phyloP scores from a whole-genome alignment of 2,113 vertebrate species.

The Beaufortia kweichowensis region DNA sequence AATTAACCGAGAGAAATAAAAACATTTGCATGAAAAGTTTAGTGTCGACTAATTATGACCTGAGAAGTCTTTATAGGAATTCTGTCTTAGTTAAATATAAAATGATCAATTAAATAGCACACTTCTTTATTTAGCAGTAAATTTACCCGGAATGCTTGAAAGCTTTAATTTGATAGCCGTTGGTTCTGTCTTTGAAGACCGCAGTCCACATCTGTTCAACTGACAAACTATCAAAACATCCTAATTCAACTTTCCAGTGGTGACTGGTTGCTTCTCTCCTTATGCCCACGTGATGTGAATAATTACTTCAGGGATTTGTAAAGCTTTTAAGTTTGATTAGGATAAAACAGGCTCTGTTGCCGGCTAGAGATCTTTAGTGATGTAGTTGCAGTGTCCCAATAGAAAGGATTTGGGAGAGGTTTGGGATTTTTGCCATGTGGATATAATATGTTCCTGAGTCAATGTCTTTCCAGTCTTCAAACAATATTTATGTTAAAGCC shows the following conservation, averaged over 20 bases:
- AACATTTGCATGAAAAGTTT: background rate
- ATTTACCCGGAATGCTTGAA: background rate
- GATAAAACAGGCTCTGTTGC: background rate
- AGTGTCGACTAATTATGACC: constrained; percentile 18
- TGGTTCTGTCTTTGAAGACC: constrained; percentile 19
- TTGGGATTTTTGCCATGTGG: background rate
- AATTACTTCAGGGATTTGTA: constrained; percentile 3
- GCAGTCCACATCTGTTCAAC: constrained; percentile 25
- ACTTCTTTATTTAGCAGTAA: background rate
- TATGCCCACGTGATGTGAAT: constrained; percentile 1
- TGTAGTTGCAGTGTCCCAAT: background rate
- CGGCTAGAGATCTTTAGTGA: no score
- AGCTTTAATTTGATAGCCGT: background rate
- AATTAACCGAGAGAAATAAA: background rate
- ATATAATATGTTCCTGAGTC: background rate
- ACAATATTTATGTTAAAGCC: background rate
- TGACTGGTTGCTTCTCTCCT: constrained; percentile 17
- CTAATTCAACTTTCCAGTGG: constrained; percentile 20
- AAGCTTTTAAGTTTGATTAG: constrained; percentile 1
- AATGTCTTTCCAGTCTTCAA: no score
- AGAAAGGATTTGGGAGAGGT: no score
- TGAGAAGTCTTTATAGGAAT: constrained; percentile 12
- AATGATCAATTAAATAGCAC: constrained; percentile 22
- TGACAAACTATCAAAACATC: constrained; percentile 29
- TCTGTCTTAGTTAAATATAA: background rate